Percentiles rank a stretch among this genome's conserved stretches.
phyloP scores from a whole-genome alignment of 2,888 invertebrate genomes.

The Drosophila cognata region DNA sequence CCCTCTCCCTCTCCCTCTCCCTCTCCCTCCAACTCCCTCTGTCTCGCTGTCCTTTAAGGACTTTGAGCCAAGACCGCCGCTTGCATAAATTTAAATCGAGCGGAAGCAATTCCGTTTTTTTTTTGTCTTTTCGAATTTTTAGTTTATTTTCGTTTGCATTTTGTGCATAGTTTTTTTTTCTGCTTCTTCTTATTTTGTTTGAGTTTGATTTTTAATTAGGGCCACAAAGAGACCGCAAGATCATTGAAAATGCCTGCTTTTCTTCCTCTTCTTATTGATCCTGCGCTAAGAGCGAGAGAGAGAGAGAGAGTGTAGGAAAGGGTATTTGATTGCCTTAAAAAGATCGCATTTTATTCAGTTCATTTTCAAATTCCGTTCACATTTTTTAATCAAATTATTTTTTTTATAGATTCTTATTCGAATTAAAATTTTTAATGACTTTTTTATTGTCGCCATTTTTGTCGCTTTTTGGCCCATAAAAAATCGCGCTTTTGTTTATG shows the following conservation, averaged over 20 bases:
- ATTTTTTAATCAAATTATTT: background rate
- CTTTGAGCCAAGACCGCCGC: constrained; percentile 56
- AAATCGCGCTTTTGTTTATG: constrained; percentile 47
- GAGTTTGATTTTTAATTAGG: constrained; percentile 69
- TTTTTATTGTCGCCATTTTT: constrained; percentile 42
- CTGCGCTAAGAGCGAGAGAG: constrained; percentile 29
- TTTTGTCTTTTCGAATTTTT: constrained; percentile 8
- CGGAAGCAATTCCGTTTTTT: constrained; percentile 69
- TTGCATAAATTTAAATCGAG: constrained; percentile 46
- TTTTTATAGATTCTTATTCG: background rate
- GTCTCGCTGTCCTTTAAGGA: constrained; percentile 14
- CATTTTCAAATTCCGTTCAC: background rate
- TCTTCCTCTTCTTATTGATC: constrained; percentile 34
- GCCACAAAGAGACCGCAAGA: constrained; percentile 65
- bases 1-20: constrained; percentile 16
- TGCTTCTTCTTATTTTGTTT: constrained; percentile 6
- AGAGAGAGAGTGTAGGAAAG: background rate
- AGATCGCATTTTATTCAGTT: background rate
- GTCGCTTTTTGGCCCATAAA: constrained; percentile 1
- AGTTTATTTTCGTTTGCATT: constrained; percentile 30
- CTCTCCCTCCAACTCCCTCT: constrained; percentile 18
- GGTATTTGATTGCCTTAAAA: background rate
- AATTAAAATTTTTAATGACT: background rate
- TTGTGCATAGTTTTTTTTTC: constrained; percentile 31
- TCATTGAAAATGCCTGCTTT: constrained; percentile 41